Base-by-base conservation (phyloP, 1,140 invertebrate genomes). In the Calosoma granatense region DNA sequence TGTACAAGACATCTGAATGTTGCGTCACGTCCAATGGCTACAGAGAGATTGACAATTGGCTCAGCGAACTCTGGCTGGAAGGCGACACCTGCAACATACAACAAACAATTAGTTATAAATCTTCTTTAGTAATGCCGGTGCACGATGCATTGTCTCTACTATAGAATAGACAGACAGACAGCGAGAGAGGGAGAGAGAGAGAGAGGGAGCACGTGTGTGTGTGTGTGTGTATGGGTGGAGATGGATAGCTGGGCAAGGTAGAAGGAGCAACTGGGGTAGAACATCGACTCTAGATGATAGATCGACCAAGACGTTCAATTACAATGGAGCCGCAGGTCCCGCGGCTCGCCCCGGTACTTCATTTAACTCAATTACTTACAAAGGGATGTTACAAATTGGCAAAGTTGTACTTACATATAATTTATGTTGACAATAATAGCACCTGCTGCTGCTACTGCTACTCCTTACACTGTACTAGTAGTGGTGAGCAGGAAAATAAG, bases 21-120 rank as follows among this genome's bases (percentile, higher is more conserved):
- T 43, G 90, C 90, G 72, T 94, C 89, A 67, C 91, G 78, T 58
- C 90, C 90, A 47, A 91, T 77, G 57, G 89, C 79, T 41, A 93
- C 80, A 36, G 91, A 92, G 59, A 93, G 75, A 78, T 94, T 94
- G 58, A 80, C 77, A 63, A 94, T 82, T 52, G 85, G 83, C 60
- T 89, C 84, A 36, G 81, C 80, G 69, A 94, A 94, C 72, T 90
- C 87, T 11, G 91, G 91, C 69, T 90, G 86, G 72, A 85, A 88
- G 57, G 85, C 84, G 62, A 78, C 74, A 62, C 80, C 81, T 84
- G 72, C 39, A 70, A 69, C 22, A 67, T 64, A 61, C 64, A 59
- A 61, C 26, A 30, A 30, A n/a, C n/a, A n/a, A n/a, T n/a, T n/a
- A n/a, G n/a, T n/a, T n/a, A n/a, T n/a, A n/a, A n/a, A n/a, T n/a